Evolutionary conservation across 2,888 invertebrate species (phyloP), one percentile per base, ranked within the genome.

Genomic region (Mellilla xanthometata): DNA sequence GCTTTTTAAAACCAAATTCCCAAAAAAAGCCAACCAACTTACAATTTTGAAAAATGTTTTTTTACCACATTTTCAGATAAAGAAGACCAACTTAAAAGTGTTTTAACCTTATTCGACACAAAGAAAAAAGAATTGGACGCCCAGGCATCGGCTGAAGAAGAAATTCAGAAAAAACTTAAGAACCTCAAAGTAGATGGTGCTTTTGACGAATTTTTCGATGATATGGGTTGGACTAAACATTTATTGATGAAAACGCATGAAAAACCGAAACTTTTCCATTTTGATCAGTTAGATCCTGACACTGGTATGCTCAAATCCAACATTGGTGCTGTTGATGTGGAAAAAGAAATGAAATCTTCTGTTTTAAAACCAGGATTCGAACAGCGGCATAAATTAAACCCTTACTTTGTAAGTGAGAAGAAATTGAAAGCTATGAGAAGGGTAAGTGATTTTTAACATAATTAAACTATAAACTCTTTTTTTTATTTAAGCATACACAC

Each of bases 291-390:
- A 23, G 78, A 81, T 42, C 29, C 66, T 40, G 81, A 87, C 23
- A 82, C 83, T 1, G 85, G 89, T 6, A 82, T 83, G 50, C 62
- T 90, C 2, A 80, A 88, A 39, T 81, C 90, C 0, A 76, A 79
- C 4, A 60, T 85, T 3, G 83, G 90, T 2, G 63, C 67, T 2
- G 79, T 87, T 2, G 81, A 92, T 60, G 73, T 90, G 27, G 91
- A 91, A 2, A 88, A 93, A 53, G 77, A 93, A 48, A 84, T 95
- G 78, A 76, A 92, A 58, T 94, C 92, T 50, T 92, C 93, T 29
- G 85, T 90, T 1, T 71, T 95, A 44, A 90, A 90, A 34, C 91
- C 93, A 1, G 94, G 93, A 1, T 91, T 94, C 60, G 95, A 95
- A 62, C 91, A 93, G 59, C 77, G 93, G 34, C 90, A 92, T 46